Percentiles rank a stretch among this genome's conserved stretches.
Evolutionary conservation across 2,113 vertebrate species (phyloP).

Genomic region (Bubo blakistoni): DNA sequence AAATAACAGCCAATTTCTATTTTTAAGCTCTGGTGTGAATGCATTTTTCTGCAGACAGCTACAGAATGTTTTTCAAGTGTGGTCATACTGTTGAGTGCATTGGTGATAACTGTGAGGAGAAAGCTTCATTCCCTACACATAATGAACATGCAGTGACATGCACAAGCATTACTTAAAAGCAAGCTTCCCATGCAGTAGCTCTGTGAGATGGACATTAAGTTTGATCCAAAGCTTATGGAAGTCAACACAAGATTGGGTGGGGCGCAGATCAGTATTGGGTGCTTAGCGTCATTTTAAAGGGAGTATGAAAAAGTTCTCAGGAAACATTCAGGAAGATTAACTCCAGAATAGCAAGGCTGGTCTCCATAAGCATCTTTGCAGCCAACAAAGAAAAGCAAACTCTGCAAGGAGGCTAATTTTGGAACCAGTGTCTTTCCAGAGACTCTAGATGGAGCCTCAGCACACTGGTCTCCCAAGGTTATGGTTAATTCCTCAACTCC

Average conservation of each 20-base stretch:
- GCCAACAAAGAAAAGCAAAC: background rate
- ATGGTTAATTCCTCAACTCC: background rate
- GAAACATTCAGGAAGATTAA: background rate
- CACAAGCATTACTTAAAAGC: background rate
- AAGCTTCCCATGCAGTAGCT: background rate
- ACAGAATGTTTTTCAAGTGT: background rate
- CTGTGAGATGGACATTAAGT: background rate
- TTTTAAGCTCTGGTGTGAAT: background rate
- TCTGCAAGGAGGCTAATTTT: background rate
- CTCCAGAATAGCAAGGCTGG: background rate
- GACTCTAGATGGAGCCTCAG: background rate
- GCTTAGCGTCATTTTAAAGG: background rate
- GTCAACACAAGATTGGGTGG: background rate
- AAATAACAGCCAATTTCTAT: background rate
- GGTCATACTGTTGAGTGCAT: background rate
- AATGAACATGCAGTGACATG: background rate
- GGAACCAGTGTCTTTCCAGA: background rate
- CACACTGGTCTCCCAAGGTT: background rate
- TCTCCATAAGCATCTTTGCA: background rate
- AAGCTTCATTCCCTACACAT: background rate
- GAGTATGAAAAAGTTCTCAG: background rate
- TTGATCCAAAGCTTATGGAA: background rate
- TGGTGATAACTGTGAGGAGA: background rate
- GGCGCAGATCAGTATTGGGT: background rate
- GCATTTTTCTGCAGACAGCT: background rate